Conservation (phyloP, 1,140 invertebrate genomes). For the Drosophila parvula region DNA sequence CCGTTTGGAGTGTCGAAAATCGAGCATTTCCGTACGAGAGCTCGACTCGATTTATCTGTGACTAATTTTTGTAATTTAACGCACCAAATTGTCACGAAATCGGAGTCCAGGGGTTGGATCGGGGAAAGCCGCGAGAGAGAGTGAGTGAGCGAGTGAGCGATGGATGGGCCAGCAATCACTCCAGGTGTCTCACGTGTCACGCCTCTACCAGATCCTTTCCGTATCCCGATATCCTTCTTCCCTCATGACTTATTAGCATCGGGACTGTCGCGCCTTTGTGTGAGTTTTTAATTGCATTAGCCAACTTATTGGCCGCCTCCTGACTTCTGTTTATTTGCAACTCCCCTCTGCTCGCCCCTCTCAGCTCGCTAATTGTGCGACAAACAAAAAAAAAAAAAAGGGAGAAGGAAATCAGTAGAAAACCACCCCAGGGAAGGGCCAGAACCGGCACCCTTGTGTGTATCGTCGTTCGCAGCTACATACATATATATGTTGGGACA, state of each 20-base stretch:
- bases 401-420: slow-evolving; percentile 5
- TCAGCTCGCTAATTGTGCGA: slow-evolving; percentile 52
- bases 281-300: slow-evolving; percentile 81
- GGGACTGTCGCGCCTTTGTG: slow-evolving; percentile 37
- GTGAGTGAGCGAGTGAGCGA: not conserved
- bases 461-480: slow-evolving; percentile 60
- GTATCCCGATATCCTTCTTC: slow-evolving; percentile 15
- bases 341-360: slow-evolving; percentile 23
- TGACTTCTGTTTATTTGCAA: slow-evolving; percentile 69
- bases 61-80: slow-evolving; percentile 82
- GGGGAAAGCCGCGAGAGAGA: not conserved
- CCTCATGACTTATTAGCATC: slow-evolving; percentile 66
- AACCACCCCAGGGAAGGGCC: slow-evolving; percentile 31
- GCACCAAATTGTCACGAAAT: slow-evolving; percentile 82
- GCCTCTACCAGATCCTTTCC: slow-evolving; percentile 54
- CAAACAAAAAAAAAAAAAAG: slow-evolving; percentile 6
- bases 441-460: slow-evolving; percentile 32
- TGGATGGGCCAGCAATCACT: slow-evolving; percentile 70
- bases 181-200: slow-evolving; percentile 84
- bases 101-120: slow-evolving; percentile 4
- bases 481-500: slow-evolving; percentile 81
- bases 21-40: slow-evolving; percentile 23
- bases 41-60: slow-evolving; percentile 48
- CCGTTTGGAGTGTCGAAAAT: slow-evolving; percentile 41
- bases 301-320: slow-evolving; percentile 74